Evolutionary conservation across 2,888 invertebrate genomes (phyloP), one percentile per base, ranked within the genome.

Genomic region (Nowickia ferox): DNA sequence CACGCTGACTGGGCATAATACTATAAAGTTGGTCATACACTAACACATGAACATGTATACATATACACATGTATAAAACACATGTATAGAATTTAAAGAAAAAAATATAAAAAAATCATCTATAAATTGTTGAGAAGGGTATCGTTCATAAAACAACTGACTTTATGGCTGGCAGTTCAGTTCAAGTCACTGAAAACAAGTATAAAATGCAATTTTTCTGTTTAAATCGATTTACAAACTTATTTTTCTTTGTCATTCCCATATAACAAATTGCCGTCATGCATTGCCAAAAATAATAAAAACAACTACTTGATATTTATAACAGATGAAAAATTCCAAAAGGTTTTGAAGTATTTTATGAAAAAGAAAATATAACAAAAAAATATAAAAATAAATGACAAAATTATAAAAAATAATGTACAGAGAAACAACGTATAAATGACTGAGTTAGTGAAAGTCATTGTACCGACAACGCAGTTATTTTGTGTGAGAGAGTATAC

Each of bases 151-250:
- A 61, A 38, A 61, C 38, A 38, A 61, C 11, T 55, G 55, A 10
- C 53, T 48, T 19, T 6, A n/a, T 69, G 69, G 61, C 61, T 63
- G 51, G 17, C 63, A 55, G 63, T 55, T 71, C 71, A 55, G 63
- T 55, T 71, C 22, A 63, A 79, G 63, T 46, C 51, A 72, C 42
- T 44, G 17, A 17, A 66, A 74, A 61, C 61, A 55, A 65, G 8
- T 69, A 68, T 63, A 38, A 78, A 84, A 79, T 75, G 63, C 48
- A 79, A 84, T 84, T 79, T 75, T 79, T 51, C 22, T 55, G 63
- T 79, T 79, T 69, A 74, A 59, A 22, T 75, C 74, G 55, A 74
- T 81, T 66, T 74, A 51, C 51, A 42, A 42, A 19, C 38, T 46
- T 40, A 8, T 22, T 38, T 68, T 75, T 65, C 55, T 30, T 17